Conservation (phyloP, 23 tunicate species). For the Ciona savignyi region DNA sequence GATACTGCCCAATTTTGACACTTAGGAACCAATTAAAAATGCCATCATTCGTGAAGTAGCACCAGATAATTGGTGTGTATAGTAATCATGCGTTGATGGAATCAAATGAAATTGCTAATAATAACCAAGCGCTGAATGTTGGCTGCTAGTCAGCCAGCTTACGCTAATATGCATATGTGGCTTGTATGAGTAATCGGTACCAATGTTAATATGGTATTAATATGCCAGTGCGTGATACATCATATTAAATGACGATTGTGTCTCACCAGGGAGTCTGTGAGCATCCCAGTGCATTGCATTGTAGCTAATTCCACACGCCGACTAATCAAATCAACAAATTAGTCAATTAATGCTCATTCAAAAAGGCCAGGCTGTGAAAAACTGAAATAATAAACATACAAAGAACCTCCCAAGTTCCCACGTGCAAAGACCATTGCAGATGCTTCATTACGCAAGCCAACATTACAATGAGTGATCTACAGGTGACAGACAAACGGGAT, state of each 20-base stretch:
- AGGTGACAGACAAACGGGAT: slow-evolving; percentile 48
- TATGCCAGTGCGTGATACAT: background rate
- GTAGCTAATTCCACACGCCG: background rate
- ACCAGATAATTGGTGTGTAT: background rate
- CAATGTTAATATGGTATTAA: background rate
- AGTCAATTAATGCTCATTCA: slow-evolving; percentile 23
- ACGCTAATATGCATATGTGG: background rate
- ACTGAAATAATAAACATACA: slow-evolving; percentile 21
- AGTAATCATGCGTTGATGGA: slow-evolving; percentile 9
- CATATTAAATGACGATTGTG: background rate
- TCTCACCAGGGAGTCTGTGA: background rate
- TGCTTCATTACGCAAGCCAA: slow-evolving; percentile 34
- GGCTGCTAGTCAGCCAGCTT: background rate
- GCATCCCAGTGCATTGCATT: background rate
- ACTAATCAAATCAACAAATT: background rate
- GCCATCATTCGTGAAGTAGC: background rate
- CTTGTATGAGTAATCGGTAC: background rate
- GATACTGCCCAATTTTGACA: background rate
- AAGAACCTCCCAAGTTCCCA: slow-evolving; percentile 19
- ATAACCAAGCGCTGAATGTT: background rate
- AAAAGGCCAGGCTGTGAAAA: slow-evolving; percentile 55
- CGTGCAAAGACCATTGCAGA: slow-evolving; percentile 35
- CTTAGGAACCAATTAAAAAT: background rate
- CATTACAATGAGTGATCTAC: slow-evolving; percentile 43
- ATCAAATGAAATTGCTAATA: slow-evolving; percentile 22